These are phyloP conservation scores for Condylura cristata DNA, from an alignment of 2,113 vertebrate genomes.

Conservation along the genomic window DNA sequence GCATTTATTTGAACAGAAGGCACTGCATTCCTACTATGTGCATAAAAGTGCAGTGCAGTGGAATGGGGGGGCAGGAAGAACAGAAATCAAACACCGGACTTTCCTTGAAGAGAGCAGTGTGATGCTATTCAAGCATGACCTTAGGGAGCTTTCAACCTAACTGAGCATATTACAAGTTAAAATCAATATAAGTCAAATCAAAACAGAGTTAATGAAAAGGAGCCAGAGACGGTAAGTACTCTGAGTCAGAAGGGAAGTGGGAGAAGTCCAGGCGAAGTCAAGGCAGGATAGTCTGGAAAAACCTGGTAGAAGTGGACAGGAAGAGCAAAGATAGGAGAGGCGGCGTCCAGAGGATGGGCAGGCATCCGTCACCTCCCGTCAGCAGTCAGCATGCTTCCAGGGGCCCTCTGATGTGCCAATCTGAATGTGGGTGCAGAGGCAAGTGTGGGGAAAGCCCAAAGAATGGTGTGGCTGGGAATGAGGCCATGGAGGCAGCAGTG, in stretches of 20 bases:
- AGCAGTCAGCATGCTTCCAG: background rate
- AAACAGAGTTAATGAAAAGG: background rate
- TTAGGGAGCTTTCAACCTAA: background rate
- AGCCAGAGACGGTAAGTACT: background rate
- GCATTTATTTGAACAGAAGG: background rate
- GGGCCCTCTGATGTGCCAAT: background rate
- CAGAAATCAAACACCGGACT: background rate
- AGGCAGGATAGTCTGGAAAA: background rate
- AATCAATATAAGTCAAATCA: background rate
- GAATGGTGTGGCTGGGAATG: background rate
- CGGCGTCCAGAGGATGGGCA: background rate
- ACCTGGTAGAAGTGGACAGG: background rate
- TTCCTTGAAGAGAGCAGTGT: background rate
- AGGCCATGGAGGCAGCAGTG: background rate
- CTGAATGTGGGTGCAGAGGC: background rate
- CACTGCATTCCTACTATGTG: background rate
- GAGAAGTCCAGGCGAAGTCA: background rate
- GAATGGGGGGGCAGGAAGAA: background rate
- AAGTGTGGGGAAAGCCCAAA: background rate
- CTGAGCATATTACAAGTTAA: background rate
- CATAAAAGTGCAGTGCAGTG: background rate
- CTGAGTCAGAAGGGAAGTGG: background rate
- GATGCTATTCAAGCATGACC: background rate
- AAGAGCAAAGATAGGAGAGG: background rate
- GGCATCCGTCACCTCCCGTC: background rate